Base-by-base conservation (phyloP, 1,140 invertebrate genomes). In the Pachypeltis micranthus region DNA sequence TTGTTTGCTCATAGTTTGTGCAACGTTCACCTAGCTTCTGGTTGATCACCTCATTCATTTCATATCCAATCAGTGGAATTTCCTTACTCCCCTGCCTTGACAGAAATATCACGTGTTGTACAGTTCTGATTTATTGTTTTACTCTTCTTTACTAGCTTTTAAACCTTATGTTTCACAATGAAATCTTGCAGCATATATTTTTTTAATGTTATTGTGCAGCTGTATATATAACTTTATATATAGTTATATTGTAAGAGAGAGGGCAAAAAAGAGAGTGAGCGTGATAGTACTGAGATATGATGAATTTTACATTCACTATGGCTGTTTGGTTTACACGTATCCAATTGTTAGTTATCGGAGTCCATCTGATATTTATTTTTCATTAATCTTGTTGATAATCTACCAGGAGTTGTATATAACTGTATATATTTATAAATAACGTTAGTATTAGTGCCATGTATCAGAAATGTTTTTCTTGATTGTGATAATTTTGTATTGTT, bases 391-490 rank as follows among this genome's bases (percentile, higher is more conserved):
- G 47, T 51, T 51, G 23, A 51, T 51, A 51, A 51, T 16, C 12
- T 51, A 21, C 47, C 47, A 51, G 47, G 47, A 51, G 23, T 16
- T 51, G 47, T 51, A 51, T 51, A 51, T 51, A 51, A 4, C 7
- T 51, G 47, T 51, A 51, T 51, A 51, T 51, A 51, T 51, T 51
- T 51, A 51, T 51, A 51, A 16, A 51, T 51, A 51, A 51, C 47
- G 47, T 51, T 51, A 51, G 47, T 51, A 16, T 51, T 51, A 51
- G 47, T 51, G 47, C 47, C 47, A 51, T 51, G 47, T 16, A 16
- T 21, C 47, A 51, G 47, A 51, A 51, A 51, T 51, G 21, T 51
- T 51, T 51, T 51, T 51, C 47, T 51, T 51, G 47, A 51, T 51
- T 51, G 47, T 51, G 47, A 51, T 51, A 51, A 51, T 51, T 51